Conservation (phyloP, 2,797 vertebrate species). For the Catamblyrhynchus diadema region DNA sequence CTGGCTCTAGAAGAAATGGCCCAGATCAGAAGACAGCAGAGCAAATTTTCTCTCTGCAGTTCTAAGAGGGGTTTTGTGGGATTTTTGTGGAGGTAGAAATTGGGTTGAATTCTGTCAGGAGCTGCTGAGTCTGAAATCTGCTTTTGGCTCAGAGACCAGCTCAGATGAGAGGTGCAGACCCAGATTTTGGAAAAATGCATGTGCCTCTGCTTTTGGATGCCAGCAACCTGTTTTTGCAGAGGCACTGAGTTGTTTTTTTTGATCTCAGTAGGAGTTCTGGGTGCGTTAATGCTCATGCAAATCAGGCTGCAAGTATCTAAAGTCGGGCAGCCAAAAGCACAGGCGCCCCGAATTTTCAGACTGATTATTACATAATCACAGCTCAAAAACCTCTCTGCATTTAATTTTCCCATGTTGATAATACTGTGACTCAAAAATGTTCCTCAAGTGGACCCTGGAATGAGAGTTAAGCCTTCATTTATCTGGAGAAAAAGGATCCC, state of each 20-base stretch:
- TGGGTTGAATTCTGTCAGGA: background rate
- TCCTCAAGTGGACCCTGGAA: background rate
- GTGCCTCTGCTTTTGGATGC: background rate
- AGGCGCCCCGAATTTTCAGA: slow-evolving; percentile 32
- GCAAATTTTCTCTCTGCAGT: background rate
- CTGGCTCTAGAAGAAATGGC: background rate
- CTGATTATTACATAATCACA: slow-evolving; percentile 5
- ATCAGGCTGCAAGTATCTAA: slow-evolving; percentile 32
- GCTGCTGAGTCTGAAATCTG: background rate
- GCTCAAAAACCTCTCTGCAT: background rate
- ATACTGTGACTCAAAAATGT: background rate
- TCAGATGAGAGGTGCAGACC: background rate
- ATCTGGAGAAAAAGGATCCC: background rate
- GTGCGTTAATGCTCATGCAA: slow-evolving; percentile 40
- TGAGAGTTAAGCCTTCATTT: background rate
- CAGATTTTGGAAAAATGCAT: background rate
- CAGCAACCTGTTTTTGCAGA: slow-evolving; percentile 35
- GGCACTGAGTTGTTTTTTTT: background rate
- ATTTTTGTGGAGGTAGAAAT: background rate
- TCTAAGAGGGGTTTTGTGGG: background rate
- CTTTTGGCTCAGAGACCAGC: background rate
- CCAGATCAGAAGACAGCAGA: background rate
- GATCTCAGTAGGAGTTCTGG: slow-evolving; percentile 65
- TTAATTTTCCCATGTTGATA: slow-evolving; percentile 10
- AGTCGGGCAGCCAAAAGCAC: slow-evolving; percentile 33